Percentiles rank a stretch among this genome's conserved stretches.
Conservation (phyloP, 1,140 invertebrate species). For the Drosophila sechellia region DNA sequence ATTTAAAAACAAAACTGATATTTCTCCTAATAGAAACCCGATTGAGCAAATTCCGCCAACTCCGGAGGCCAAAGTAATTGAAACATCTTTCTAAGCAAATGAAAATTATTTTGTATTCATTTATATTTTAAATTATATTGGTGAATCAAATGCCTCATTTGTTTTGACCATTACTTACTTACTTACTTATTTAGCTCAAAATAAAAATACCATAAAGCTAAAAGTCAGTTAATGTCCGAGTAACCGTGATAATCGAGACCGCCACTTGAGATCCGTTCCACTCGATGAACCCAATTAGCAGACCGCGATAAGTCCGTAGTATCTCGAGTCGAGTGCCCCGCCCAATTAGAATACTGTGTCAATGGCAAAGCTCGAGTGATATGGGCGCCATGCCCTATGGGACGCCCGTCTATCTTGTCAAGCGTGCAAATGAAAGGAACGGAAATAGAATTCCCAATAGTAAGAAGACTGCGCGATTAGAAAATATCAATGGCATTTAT, state of each 20-base stretch:
- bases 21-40: not conserved
- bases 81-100: not conserved
- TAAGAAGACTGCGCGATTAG: constrained; percentile 14
- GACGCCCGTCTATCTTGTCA: not conserved
- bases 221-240: too few species aligned
- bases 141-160: too few species aligned
- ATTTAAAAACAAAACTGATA: not conserved
- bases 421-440: not conserved
- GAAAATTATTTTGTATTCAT: not conserved
- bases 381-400: constrained; percentile 3
- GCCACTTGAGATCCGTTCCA: constrained; percentile 13
- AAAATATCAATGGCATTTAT: constrained; percentile 46
- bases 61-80: fast-evolving
- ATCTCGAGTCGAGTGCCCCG: constrained; percentile 7
- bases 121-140: too few species aligned
- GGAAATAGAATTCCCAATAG: constrained; percentile 11
- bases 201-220: too few species aligned
- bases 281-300: constrained; percentile 29
- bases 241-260: constrained; percentile 13
- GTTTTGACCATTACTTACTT: too few species aligned
- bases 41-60: too few species aligned
- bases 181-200: too few species aligned
- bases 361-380: constrained; percentile 17
- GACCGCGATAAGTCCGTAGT: constrained; percentile 27
- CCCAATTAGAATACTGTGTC: constrained; percentile 34